Base-by-base conservation (phyloP, 53 echinoderm and acorn worm genomes). In the Henricia sp. region DNA sequence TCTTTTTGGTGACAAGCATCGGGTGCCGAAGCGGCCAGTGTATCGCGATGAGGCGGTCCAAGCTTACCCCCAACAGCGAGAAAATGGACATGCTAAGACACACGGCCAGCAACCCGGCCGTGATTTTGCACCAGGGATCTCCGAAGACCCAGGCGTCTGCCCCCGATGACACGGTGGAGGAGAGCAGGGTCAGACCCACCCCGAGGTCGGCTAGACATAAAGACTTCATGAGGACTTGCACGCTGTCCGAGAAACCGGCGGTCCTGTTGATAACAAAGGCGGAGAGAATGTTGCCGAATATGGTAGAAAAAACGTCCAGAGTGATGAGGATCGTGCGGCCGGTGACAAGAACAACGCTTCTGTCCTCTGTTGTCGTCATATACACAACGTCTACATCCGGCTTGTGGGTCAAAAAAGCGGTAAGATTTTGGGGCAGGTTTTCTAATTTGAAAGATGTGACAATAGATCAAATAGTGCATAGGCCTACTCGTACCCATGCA, bases 341-440 rank as follows among this genome's bases (percentile, higher is more conserved):
- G 39, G 26, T 28, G 59, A 77, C 26, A n/a, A 60, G 21, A 12
- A 58, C 6, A 6, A 58, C 29, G 30, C 17, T 60, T n/a, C 55
- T 56, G 37, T 37, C 54, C 38, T 9, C 74, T 41, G 14, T 51
- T 23, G 27, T 29, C 59, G 59, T 19, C 29, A 28, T 56, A 77
- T 96, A 19, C 93, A 96, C 71, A 96, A 96, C 40, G 92, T 96
- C 54, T 96, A 96, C 62, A 91, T 96, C 40, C 68, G 96, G 2
- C 88, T 96, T 4, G 85, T 91, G 10, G 96, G 96, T 10, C 96
- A 91, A 52, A 96, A 96, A 58, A 90, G 96, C 46, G 96, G 96
- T 91, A 82, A 85, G 91, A 29, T 29, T 30, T n/a, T n/a, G n/a
- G n/a, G n/a, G n/a, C n/a, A n/a, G n/a, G n/a, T n/a, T n/a, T n/a